Conservation (phyloP, 1,140 invertebrate genomes). For the Tyrophagus putrescentiae region DNA sequence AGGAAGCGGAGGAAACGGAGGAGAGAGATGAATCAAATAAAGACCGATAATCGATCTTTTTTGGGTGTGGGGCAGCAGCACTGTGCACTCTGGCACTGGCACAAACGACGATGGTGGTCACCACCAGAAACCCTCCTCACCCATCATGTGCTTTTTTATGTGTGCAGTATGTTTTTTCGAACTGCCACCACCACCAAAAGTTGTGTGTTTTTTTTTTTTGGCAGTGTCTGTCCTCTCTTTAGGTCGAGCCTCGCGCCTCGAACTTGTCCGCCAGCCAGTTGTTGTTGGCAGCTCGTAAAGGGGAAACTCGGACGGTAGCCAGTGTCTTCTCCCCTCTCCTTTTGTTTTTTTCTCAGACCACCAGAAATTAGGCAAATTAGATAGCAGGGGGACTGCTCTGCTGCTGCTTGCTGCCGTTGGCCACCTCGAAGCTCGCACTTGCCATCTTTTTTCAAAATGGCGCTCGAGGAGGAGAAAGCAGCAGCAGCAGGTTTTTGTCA, state of each 20-base stretch:
- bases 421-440: not conserved
- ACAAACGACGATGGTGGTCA: constrained; percentile 13
- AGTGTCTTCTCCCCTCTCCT: too few relatives aligned
- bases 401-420: not conserved
- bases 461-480: too few relatives aligned
- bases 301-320: too few relatives aligned
- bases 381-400: not conserved
- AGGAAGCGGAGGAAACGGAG: not conserved
- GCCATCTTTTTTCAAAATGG: not conserved
- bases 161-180: constrained; percentile 11
- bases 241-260: too few relatives aligned
- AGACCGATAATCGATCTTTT: not conserved
- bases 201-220: too few relatives aligned
- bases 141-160: not conserved
- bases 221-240: not conserved
- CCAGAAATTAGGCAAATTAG: not conserved
- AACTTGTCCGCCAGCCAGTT: too few relatives aligned
- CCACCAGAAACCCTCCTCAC: not conserved
- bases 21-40: not conserved
- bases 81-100: too few relatives aligned
- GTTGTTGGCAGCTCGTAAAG: not conserved
- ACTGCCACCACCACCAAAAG: too few relatives aligned
- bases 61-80: not conserved
- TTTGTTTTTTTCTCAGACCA: constrained; percentile 4
- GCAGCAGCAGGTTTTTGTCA: too few relatives aligned